A percentile compares a stretch with the other conserved stretches of the same genome.
phyloP scores from a whole-genome alignment of 2,888 invertebrate genomes.

The Xestia rhomboidea region DNA sequence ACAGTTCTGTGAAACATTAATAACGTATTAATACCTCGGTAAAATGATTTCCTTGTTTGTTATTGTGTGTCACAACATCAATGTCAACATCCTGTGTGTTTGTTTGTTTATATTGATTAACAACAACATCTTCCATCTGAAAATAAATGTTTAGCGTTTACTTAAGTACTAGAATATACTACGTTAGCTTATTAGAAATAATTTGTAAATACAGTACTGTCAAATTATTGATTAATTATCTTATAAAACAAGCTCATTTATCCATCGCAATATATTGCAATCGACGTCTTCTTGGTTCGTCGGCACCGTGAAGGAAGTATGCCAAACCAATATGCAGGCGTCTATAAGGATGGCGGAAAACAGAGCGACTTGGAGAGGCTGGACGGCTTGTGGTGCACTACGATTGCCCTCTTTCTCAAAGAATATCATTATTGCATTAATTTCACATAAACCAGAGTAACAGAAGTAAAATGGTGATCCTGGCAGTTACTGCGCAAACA shows the following conservation, averaged over 20 bases:
- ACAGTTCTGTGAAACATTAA: background rate
- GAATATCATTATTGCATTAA: constrained; percentile 3
- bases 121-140: constrained; percentile 74
- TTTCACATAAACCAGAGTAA: background rate
- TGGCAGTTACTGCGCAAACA: background rate
- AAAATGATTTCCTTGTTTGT: constrained; percentile 72
- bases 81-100: constrained; percentile 64
- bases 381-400: background rate
- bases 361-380: background rate
- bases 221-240: too few relatives aligned
- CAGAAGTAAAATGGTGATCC: constrained; percentile 5
- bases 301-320: background rate
- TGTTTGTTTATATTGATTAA: constrained; percentile 63
- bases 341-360: background rate
- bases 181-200: too few relatives aligned
- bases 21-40: constrained; percentile 76
- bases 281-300: too few relatives aligned
- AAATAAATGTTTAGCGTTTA: constrained; percentile 27
- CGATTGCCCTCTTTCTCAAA: too few relatives aligned
- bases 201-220: too few relatives aligned
- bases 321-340: background rate
- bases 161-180: too few relatives aligned
- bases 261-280: too few relatives aligned
- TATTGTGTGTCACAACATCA: constrained; percentile 60
- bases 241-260: too few relatives aligned